Base-by-base conservation (phyloP, 2,113 vertebrate species). In the Forbesichthys agassizii region DNA sequence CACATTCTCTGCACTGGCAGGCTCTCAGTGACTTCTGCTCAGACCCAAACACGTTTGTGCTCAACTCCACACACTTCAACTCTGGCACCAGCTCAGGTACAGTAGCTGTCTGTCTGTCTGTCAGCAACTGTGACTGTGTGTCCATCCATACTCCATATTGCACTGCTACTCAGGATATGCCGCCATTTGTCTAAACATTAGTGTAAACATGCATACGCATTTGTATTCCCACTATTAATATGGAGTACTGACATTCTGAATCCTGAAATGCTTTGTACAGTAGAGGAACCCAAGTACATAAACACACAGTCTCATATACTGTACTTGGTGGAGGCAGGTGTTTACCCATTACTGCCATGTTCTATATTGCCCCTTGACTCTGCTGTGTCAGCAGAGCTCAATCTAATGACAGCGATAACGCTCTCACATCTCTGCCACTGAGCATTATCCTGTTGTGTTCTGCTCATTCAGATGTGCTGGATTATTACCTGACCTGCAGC, bases 11-110 rank as follows among this genome's bases (percentile, higher is more conserved):
- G 10, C 14, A 0, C 53, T 3, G 9, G 18, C 88, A 97, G 95
- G 95, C 94, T 60, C 92, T 97, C 86, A 96, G 95, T 16, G 95
- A 97, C 88, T 96, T 97, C 90, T 97, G 95, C 83, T 91, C 93
- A 33, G 94, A 93, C 64, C 95, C 95, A 18, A 95, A 95, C 66
- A 74, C 80, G 3, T 96, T 94, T 51, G 72, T 96, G 51, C 90
- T 97, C 73, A 97, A 97, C 90, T 91, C 94, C 84, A 96, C 95
- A 52, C 93, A 95, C 72, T 93, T 94, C 88, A 92, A 91, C 83
- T 90, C 91, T 0, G 94, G 93, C 66, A 92, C 95, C 62, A 92
- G 90, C 72, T 80, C 94, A 94, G 95, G 95, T 97, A 92, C 14
- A n/a, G 16, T 57, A 5, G 52, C 11, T 27, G 33, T 3, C 14